These are phyloP conservation scores for Hapalemur alaotrensis DNA, from an alignment of 2,797 vertebrate genomes.

Conservation along the genomic window DNA sequence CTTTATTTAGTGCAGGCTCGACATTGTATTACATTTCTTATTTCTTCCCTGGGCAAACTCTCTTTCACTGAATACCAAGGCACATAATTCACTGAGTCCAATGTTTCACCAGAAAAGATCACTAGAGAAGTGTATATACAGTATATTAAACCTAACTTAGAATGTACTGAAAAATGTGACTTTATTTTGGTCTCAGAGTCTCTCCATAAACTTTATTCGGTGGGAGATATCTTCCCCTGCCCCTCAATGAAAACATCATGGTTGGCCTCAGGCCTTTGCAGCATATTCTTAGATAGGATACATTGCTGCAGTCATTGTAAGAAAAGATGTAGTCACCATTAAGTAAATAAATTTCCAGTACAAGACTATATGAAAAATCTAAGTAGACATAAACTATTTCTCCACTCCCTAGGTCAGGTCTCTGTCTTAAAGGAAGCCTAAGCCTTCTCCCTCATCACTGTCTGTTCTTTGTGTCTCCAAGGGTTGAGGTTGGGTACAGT, in stretches of 20 bases:
- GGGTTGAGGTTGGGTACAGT: background rate
- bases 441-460: accelerated
- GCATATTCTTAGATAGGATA: background rate
- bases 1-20: conserved; percentile 27
- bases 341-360: background rate
- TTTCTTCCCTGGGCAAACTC: conserved; percentile 37
- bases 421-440: background rate
- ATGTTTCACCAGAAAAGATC: conserved; percentile 10
- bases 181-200: background rate
- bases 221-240: background rate
- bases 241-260: background rate
- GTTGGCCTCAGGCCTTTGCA: background rate
- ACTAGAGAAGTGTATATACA: background rate
- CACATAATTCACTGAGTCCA: background rate
- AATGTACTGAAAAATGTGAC: conserved; percentile 8
- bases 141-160: background rate
- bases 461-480: background rate
- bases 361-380: background rate
- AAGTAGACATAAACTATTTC: background rate
- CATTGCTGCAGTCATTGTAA: background rate
- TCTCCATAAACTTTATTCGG: background rate
- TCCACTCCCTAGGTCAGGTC: background rate
- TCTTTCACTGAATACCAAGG: background rate
- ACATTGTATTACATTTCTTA: conserved; percentile 31
- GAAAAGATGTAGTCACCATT: background rate